phyloP scores from a whole-genome alignment of 2,888 invertebrate genomes.

The Brachylomia viminalis region DNA sequence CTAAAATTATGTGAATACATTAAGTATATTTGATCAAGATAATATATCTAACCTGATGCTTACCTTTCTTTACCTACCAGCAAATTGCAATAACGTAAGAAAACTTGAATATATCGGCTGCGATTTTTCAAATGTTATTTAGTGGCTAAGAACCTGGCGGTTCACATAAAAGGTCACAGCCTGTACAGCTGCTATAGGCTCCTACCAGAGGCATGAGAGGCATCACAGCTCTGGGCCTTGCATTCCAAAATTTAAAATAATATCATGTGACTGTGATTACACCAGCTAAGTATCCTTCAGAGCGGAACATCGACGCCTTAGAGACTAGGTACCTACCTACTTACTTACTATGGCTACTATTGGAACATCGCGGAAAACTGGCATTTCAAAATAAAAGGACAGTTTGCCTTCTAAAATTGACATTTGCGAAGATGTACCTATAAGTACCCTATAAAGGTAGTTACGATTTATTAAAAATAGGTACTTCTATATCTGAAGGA shows the following conservation, averaged over 20 bases:
- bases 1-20: neutral
- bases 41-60: neutral
- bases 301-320: neutral
- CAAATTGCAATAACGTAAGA: neutral
- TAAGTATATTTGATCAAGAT: too few relatives aligned
- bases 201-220: neutral
- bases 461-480: neutral
- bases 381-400: neutral
- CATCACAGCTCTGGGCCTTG: neutral
- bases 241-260: neutral
- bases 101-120: neutral
- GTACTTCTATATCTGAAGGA: neutral
- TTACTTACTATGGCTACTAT: too few relatives aligned
- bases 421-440: neutral
- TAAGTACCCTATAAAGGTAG: neutral
- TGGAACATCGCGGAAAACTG: neutral
- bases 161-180: neutral
- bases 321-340: neutral
- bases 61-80: neutral
- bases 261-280: neutral
- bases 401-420: neutral
- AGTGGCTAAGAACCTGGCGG: neutral
- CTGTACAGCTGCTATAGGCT: neutral
- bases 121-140: too few relatives aligned
- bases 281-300: neutral